Evolutionary conservation across 1,140 invertebrate species (phyloP).

Genomic region (Bathynomus jamesi): DNA sequence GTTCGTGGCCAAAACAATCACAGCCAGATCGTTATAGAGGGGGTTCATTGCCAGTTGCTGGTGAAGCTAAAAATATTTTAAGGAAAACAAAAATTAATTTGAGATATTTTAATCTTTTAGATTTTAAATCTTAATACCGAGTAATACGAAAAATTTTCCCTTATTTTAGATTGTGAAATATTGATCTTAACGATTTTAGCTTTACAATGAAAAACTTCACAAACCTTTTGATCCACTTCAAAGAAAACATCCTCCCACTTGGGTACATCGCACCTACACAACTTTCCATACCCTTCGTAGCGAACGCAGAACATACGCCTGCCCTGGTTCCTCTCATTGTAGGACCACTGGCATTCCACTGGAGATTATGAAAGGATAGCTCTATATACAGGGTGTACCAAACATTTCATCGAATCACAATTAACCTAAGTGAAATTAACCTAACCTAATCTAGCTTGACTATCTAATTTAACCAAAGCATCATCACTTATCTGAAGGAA

Average conservation of each 20-base stretch:
- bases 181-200: background rate
- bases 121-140: too few relatives aligned
- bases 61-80: slow-evolving; percentile 22
- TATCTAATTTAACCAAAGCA: background rate
- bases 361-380: background rate
- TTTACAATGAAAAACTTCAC: background rate
- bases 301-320: slow-evolving; percentile 23
- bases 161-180: background rate
- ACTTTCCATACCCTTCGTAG: slow-evolving; percentile 25
- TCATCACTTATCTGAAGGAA: too few relatives aligned
- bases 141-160: too few relatives aligned
- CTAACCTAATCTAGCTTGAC: background rate
- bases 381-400: background rate
- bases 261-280: slow-evolving; percentile 30
- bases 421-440: background rate
- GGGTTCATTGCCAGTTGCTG: slow-evolving; percentile 10
- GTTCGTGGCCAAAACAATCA: slow-evolving; percentile 27
- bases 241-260: slow-evolving; percentile 29
- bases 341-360: slow-evolving; percentile 22
- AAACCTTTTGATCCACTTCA: slow-evolving; percentile 22
- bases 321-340: slow-evolving; percentile 17
- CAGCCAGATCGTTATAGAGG: slow-evolving; percentile 27
- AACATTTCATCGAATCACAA: background rate
- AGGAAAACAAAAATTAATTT: too few relatives aligned
- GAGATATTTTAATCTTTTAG: too few relatives aligned